These are phyloP conservation scores for Pseudotriccus pelzelni DNA, from an alignment of 2,797 vertebrate species.

Conservation along the genomic window DNA sequence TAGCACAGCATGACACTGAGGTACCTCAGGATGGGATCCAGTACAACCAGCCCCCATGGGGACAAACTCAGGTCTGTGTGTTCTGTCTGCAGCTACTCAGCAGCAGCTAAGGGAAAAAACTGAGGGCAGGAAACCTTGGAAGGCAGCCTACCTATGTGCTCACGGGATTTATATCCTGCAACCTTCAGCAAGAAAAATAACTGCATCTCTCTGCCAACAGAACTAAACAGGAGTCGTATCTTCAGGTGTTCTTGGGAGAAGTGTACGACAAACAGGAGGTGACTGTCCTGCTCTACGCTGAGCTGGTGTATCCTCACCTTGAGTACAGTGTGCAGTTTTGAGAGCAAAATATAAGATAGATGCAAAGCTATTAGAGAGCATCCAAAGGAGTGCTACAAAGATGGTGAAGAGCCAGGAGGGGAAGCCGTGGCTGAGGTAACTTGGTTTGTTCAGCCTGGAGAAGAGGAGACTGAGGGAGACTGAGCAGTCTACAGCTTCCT, in stretches of 20 bases:
- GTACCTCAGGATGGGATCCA: background rate
- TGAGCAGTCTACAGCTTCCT: background rate
- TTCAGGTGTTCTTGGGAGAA: background rate
- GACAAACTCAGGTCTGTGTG: background rate
- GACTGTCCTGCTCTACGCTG: background rate
- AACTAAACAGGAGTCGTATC: rapidly evolving
- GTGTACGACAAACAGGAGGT: rapidly evolving
- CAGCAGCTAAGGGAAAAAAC: background rate
- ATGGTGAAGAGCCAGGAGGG: background rate
- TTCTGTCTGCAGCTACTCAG: background rate
- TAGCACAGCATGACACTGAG: background rate
- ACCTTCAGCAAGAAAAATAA: background rate
- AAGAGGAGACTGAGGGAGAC: background rate
- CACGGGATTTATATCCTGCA: background rate
- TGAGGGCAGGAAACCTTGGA: background rate
- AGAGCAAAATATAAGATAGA: background rate
- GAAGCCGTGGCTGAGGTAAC: background rate
- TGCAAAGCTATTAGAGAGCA: background rate
- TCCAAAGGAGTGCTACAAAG: background rate
- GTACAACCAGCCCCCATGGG: background rate
- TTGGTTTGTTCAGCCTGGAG: background rate
- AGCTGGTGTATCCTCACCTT: background rate
- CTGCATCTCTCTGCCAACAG: background rate
- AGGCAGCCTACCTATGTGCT: background rate
- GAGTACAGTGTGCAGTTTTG: background rate